These are phyloP conservation scores for Drosophila lowei DNA, from an alignment of 1,140 invertebrate genomes.

Conservation along the genomic window DNA sequence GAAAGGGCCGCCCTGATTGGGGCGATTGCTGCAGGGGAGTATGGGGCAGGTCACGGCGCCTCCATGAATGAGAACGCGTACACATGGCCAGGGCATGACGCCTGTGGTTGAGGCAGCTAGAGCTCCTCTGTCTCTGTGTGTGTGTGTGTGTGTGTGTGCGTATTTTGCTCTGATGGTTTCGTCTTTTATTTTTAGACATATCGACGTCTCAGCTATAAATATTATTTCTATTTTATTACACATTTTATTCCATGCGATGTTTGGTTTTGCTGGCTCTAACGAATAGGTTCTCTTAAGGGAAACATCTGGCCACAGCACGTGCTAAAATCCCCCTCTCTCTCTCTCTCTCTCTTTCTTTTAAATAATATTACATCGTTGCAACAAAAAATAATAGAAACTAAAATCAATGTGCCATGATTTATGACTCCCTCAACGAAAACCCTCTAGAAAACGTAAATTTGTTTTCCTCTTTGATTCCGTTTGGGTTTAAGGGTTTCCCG, in stretches of 20 bases:
- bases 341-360: conserved; percentile 12
- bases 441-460: neutral
- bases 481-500: neutral
- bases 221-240: conserved; percentile 82
- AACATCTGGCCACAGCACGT: conserved; percentile 63
- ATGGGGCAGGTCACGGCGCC: conserved; percentile 64
- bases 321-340: conserved; percentile 59
- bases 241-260: conserved; percentile 74
- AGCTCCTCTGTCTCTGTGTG: neutral
- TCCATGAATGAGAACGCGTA: conserved; percentile 71
- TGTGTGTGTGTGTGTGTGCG: conserved; percentile 28
- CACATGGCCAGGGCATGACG: conserved; percentile 51
- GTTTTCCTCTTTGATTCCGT: too few species aligned
- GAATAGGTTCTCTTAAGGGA: neutral
- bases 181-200: conserved; percentile 73
- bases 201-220: conserved; percentile 80
- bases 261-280: conserved; percentile 41
- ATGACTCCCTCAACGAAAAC: conserved; percentile 8
- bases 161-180: conserved; percentile 11
- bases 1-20: conserved; percentile 1
- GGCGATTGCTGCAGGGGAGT: neutral
- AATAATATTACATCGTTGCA: conserved; percentile 8
- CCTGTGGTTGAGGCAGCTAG: conserved; percentile 14
- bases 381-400: conserved; percentile 11
- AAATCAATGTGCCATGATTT: conserved; percentile 26